These are phyloP conservation scores for Pterocles gutturalis DNA, from an alignment of 2,113 vertebrate species.

Conservation along the genomic window DNA sequence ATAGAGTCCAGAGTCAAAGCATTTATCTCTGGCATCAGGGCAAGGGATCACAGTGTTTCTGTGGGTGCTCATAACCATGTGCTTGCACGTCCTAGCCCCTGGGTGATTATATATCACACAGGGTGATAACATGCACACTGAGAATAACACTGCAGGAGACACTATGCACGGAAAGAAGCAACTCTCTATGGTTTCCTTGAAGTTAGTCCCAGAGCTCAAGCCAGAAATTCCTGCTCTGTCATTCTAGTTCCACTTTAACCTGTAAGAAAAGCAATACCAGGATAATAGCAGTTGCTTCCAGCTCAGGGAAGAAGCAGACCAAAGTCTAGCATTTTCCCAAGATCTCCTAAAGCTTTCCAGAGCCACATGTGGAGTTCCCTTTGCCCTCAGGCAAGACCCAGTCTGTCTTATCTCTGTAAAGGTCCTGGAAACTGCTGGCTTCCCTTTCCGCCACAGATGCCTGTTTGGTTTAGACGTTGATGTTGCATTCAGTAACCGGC, in stretches of 20 bases:
- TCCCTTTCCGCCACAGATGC: neutral
- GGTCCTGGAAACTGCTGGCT: neutral
- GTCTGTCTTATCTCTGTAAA: neutral
- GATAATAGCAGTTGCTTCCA: neutral
- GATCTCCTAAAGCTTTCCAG: neutral
- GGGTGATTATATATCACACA: slow-evolving; percentile 24
- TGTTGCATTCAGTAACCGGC: neutral
- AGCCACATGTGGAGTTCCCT: neutral
- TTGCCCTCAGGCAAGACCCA: neutral
- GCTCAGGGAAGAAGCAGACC: neutral
- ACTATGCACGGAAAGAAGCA: neutral
- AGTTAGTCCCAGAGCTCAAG: neutral
- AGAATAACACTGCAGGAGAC: slow-evolving; percentile 26
- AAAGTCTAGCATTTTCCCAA: neutral
- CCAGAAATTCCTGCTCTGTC: slow-evolving; percentile 12
- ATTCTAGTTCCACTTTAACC: slow-evolving; percentile 17
- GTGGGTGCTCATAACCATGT: slow-evolving; percentile 14
- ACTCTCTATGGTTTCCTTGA: slow-evolving; percentile 5
- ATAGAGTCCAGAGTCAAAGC: slow-evolving; percentile 35
- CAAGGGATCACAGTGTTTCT: slow-evolving; percentile 54
- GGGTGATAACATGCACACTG: slow-evolving; percentile 16
- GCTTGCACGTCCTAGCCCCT: slow-evolving; percentile 31
- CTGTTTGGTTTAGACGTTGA: neutral
- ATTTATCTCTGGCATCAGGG: slow-evolving; percentile 28
- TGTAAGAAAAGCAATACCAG: neutral